Conservation (phyloP, 2,113 vertebrate genomes). For the Cebidichthys violaceus region DNA sequence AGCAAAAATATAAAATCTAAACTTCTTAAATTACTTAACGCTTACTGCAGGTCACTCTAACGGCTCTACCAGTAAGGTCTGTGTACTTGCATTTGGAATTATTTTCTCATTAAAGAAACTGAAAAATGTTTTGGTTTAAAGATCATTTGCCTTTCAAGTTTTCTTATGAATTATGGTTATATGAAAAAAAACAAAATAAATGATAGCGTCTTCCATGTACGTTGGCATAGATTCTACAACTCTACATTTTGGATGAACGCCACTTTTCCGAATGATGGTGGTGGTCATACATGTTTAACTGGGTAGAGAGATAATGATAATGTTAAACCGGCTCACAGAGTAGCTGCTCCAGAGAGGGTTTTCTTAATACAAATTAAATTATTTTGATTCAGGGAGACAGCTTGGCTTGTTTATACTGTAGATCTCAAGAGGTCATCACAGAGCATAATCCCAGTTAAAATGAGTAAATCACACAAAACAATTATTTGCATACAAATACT, state of each 20-base stretch:
- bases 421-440: conserved; percentile 18
- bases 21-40: background rate
- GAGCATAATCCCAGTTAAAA: conserved; percentile 6
- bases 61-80: background rate
- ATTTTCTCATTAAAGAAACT: background rate
- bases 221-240: background rate
- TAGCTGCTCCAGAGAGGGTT: background rate
- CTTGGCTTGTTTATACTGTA: conserved; percentile 13
- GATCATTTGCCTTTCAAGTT: background rate
- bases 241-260: background rate
- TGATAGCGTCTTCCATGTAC: background rate
- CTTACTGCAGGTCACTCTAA: background rate
- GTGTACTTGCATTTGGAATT: background rate
- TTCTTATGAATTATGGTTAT: background rate
- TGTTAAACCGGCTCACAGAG: background rate
- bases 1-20: background rate
- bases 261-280: background rate
- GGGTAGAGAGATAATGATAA: background rate
- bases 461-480: background rate
- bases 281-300: background rate
- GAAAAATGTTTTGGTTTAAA: background rate
- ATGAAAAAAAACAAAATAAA: background rate
- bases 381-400: conserved; percentile 10
- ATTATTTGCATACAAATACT: background rate
- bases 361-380: conserved; percentile 17